A percentile compares a stretch with the other conserved stretches of the same genome.
phyloP scores from a whole-genome alignment of 2,797 vertebrate genomes.

The Phataginus tetradactyla region DNA sequence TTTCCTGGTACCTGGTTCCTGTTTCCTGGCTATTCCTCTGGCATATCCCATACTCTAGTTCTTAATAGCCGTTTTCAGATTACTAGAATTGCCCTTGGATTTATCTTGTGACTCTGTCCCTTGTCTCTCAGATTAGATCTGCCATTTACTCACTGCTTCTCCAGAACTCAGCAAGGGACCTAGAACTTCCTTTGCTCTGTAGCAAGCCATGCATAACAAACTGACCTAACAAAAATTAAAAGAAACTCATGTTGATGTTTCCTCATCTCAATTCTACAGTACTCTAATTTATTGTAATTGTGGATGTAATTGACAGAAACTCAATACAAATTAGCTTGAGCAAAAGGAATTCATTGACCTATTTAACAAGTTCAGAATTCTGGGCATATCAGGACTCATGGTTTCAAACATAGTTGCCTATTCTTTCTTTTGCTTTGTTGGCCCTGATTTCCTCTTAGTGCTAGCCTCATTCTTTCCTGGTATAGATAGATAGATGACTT shows the following conservation, averaged over 20 bases:
- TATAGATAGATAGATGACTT: not conserved
- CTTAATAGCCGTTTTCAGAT: not conserved
- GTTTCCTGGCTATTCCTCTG: not conserved
- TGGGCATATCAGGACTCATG: not conserved
- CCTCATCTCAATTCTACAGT: conserved; percentile 13
- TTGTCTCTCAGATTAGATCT: conserved; percentile 7
- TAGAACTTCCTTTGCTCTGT: not conserved
- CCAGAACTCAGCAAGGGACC: not conserved
- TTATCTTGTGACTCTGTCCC: not conserved
- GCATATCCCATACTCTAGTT: not conserved
- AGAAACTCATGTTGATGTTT: not conserved
- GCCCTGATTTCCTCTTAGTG: not conserved
- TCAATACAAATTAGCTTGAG: conserved; percentile 44
- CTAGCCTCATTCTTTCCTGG: not conserved
- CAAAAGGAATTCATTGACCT: not conserved
- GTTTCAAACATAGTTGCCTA: not conserved
- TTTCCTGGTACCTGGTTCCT: not conserved
- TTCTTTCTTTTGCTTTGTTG: not conserved
- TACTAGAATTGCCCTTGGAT: not conserved
- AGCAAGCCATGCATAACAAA: not conserved
- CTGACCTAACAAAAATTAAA: not conserved
- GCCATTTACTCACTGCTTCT: not conserved
- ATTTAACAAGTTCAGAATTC: not conserved
- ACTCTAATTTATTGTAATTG: not conserved
- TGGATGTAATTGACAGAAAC: conserved; percentile 30